Conservation (phyloP, 2,888 invertebrate species). For the Eristalis intricaria region DNA sequence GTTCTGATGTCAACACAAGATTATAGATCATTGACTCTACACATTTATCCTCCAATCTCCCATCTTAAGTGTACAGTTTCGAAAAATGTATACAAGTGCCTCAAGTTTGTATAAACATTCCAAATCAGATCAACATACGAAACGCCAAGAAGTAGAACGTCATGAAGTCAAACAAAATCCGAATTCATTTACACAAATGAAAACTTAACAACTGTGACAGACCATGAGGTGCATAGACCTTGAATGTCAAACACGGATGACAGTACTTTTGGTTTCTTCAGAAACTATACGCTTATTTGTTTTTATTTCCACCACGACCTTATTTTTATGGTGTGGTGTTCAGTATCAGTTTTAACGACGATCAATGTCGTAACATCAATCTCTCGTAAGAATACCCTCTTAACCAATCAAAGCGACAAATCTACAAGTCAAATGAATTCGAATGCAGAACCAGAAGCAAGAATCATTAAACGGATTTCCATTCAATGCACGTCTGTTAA, state of each 20-base stretch:
- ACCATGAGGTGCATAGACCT: slow-evolving; percentile 3
- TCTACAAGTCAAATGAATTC: slow-evolving; percentile 5
- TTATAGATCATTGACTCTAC: not conserved
- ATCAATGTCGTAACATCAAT: slow-evolving; percentile 4
- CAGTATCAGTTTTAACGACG: not conserved
- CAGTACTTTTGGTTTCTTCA: slow-evolving; percentile 8
- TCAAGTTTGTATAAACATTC: not conserved
- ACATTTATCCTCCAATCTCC: not conserved
- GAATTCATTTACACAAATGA: not conserved
- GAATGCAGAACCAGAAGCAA: not conserved
- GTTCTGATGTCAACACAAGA: not conserved
- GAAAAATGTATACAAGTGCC: not conserved
- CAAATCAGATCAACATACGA: not conserved
- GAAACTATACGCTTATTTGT: not conserved
- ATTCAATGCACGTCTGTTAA: slow-evolving; percentile 1
- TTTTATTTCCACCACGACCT: not conserved
- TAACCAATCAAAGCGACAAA: not conserved
- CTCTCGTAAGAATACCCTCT: not conserved
- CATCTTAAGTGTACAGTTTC: not conserved
- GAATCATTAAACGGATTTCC: not conserved
- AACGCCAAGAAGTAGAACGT: not conserved
- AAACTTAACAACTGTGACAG: not conserved
- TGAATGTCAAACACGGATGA: not conserved
- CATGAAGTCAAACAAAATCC: not conserved
- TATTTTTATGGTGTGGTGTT: slow-evolving; percentile 1